Evolutionary conservation across 2,797 vertebrate genomes (phyloP).

Genomic region (Chromis chromis): DNA sequence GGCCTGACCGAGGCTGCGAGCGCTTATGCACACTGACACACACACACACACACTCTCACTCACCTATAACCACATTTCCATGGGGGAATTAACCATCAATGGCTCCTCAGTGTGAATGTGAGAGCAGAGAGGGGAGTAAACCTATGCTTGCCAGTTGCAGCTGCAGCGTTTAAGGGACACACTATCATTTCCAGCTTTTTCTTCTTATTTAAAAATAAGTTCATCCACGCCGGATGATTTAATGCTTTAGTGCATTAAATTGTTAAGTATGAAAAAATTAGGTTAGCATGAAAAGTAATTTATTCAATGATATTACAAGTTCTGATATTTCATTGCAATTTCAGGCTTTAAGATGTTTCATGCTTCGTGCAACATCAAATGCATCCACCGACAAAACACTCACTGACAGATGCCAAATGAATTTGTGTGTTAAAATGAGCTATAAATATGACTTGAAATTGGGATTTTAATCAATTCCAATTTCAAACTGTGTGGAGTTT

Average conservation of each 20-base stretch:
- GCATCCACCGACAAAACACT: conserved; percentile 8
- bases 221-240: conserved; percentile 10
- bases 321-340: conserved; percentile 22
- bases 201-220: conserved; percentile 26
- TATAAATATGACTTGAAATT: conserved; percentile 16
- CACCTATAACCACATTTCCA: conserved; percentile 63
- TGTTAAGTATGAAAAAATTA: conserved; percentile 28
- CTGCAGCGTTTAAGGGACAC: conserved; percentile 48
- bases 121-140: conserved; percentile 32
- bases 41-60: conserved; percentile 39
- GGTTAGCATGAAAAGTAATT: conserved; percentile 33
- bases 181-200: conserved; percentile 33
- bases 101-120: conserved; percentile 63
- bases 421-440: not conserved
- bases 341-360: conserved; percentile 27
- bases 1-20: conserved; percentile 23
- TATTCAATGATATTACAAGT: conserved; percentile 28
- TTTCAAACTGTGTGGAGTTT: no score
- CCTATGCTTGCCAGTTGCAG: conserved; percentile 61
- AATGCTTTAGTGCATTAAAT: conserved; percentile 38
- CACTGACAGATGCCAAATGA: conserved; percentile 9
- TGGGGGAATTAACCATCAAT: conserved; percentile 69
- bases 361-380: conserved; percentile 39
- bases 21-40: conserved; percentile 11
- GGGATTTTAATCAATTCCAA: conserved; percentile 28